Percentiles rank a stretch among this genome's conserved stretches.
These are phyloP conservation scores for Sphenodon punctatus DNA, from an alignment of 2,797 vertebrate species.

Conservation along the genomic window DNA sequence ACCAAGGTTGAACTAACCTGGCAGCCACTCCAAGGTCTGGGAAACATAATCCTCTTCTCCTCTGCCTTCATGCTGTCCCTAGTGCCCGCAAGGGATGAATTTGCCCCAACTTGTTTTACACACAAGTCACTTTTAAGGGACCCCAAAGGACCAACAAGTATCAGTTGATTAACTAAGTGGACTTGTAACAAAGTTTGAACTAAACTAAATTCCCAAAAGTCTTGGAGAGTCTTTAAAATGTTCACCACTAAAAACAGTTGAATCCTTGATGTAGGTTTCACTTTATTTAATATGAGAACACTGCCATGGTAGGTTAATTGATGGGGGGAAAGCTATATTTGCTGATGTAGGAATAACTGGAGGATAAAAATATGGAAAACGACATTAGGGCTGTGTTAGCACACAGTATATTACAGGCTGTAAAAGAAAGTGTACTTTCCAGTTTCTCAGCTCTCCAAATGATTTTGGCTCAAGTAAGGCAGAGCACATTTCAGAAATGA, in stretches of 20 bases:
- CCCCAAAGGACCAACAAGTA: not conserved
- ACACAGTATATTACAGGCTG: slow-evolving; percentile 13
- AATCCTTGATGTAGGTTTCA: not conserved
- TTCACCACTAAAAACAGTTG: not conserved
- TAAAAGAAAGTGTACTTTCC: slow-evolving; percentile 5
- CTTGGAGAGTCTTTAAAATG: not conserved
- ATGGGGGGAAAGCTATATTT: not conserved
- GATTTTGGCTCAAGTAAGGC: slow-evolving; percentile 29
- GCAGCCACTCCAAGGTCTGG: too few relatives aligned
- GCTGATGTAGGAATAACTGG: slow-evolving; percentile 13
- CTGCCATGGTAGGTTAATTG: not conserved
- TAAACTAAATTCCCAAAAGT: not conserved
- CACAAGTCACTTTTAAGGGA: not conserved
- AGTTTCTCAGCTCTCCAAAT: slow-evolving; percentile 15
- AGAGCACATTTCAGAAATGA: slow-evolving; percentile 9
- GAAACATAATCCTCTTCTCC: too few relatives aligned
- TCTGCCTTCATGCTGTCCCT: not conserved
- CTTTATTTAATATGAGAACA: not conserved
- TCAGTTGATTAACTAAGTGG: not conserved
- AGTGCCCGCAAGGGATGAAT: not conserved
- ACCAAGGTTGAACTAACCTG: too few relatives aligned
- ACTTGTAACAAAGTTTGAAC: not conserved
- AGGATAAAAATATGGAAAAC: slow-evolving; percentile 14
- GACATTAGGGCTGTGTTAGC: not conserved
- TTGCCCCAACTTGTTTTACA: not conserved